Conservation (phyloP, 2,113 vertebrate species). For the Antigone vipio region DNA sequence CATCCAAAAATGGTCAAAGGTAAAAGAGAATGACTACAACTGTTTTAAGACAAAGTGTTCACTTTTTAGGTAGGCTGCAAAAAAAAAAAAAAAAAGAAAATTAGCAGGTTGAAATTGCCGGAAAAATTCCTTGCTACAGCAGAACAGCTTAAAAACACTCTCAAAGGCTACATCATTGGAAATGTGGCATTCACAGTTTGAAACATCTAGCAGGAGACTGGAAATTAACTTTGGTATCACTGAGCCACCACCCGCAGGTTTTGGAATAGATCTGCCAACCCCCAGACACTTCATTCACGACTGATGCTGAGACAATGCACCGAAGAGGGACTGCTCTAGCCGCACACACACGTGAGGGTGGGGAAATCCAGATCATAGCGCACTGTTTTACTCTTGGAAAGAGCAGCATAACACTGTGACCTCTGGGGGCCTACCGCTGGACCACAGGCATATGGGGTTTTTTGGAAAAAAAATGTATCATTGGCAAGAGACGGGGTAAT, state of each 20-base stretch:
- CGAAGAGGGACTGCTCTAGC: background rate
- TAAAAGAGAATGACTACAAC: background rate
- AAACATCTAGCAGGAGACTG: background rate
- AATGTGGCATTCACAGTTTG: background rate
- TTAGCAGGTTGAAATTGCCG: background rate
- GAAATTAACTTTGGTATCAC: constrained; percentile 1
- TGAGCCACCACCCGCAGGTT: background rate
- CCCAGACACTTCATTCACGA: background rate
- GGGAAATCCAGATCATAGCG: background rate
- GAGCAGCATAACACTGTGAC: background rate
- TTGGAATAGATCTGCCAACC: background rate
- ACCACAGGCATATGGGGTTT: background rate
- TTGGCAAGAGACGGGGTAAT: background rate
- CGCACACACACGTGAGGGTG: background rate
- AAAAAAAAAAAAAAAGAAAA: background rate
- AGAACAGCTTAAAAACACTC: background rate
- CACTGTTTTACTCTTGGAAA: background rate
- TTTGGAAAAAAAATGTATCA: background rate
- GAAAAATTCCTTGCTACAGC: background rate
- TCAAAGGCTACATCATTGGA: background rate
- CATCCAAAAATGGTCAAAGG: background rate
- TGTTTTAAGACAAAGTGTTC: background rate
- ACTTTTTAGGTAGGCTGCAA: background rate
- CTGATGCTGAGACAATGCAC: background rate
- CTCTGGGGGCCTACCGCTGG: background rate